Conservation (phyloP, 1,140 invertebrate species). For the Kradibia gibbosae region DNA sequence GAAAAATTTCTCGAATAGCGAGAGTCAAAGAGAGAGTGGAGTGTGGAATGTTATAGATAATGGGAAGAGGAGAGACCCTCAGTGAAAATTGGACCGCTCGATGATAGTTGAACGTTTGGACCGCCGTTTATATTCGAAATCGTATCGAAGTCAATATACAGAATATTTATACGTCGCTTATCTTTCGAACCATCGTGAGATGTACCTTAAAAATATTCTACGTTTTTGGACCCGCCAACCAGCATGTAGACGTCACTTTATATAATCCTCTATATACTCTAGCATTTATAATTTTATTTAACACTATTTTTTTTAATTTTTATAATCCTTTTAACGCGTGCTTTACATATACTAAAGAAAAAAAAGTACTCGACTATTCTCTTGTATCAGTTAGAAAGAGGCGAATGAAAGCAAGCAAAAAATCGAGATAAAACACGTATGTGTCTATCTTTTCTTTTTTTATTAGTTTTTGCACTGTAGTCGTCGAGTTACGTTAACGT, state of each 20-base stretch:
- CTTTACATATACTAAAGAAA: conserved; percentile 12
- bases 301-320: conserved; percentile 42
- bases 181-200: conserved; percentile 47
- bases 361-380: background rate
- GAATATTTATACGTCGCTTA: conserved; percentile 49
- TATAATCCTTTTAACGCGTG: background rate
- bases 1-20: background rate
- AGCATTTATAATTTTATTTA: conserved; percentile 36
- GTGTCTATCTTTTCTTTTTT: conserved; percentile 1
- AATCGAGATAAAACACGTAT: conserved; percentile 32
- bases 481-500: background rate
- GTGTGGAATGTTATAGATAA: no score
- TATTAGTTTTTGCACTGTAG: background rate
- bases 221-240: conserved; percentile 73
- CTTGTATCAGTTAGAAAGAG: background rate
- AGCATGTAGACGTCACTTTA: conserved; percentile 64
- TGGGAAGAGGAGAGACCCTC: no score
- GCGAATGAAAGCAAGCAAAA: background rate
- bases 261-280: conserved; percentile 37
- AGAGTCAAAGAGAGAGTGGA: no score
- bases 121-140: conserved; percentile 33
- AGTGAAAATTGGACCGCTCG: conserved; percentile 44
- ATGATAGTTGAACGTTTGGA: conserved; percentile 33
- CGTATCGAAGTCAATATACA: conserved; percentile 19
- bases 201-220: conserved; percentile 66